These are phyloP conservation scores for Timandra comae DNA, from an alignment of 2,888 invertebrate species.

Conservation along the genomic window DNA sequence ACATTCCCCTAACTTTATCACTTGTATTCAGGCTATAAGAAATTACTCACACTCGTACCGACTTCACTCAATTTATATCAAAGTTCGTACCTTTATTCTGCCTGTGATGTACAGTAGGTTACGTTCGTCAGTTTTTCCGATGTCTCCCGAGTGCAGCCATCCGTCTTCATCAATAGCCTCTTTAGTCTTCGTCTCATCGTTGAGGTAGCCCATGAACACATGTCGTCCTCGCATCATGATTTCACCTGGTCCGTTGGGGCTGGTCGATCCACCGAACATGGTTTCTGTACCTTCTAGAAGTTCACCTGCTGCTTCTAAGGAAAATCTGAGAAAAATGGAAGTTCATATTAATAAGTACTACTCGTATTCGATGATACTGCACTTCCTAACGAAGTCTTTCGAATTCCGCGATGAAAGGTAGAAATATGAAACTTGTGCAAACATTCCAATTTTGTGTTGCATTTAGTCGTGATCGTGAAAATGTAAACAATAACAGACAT, in stretches of 20 bases:
- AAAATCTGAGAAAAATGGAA: constrained; percentile 73
- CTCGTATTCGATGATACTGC: no score
- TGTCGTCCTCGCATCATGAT: constrained; percentile 90
- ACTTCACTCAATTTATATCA: no score
- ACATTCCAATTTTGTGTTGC: no score
- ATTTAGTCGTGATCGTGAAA: no score
- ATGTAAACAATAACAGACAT: no score
- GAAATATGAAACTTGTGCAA: no score
- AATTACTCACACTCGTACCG: no score
- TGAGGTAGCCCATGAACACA: constrained; percentile 94
- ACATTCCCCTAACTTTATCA: no score
- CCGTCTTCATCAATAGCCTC: constrained; percentile 87
- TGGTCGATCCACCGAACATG: constrained; percentile 81
- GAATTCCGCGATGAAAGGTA: no score
- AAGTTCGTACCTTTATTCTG: constrained; percentile 79
- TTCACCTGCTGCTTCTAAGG: constrained; percentile 84
- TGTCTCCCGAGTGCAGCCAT: constrained; percentile 92
- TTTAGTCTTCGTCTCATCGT: constrained; percentile 83
- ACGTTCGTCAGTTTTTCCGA: constrained; percentile 86
- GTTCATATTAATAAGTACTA: no score
- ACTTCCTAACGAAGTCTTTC: no score
- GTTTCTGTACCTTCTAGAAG: constrained; percentile 82
- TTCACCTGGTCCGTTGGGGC: constrained; percentile 87
- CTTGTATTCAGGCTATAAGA: no score
- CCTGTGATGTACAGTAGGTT: constrained; percentile 88